Percentiles rank a stretch among this genome's conserved stretches.
phyloP scores from a whole-genome alignment of 2,888 invertebrate genomes.

The Tetanocera ferruginea region DNA sequence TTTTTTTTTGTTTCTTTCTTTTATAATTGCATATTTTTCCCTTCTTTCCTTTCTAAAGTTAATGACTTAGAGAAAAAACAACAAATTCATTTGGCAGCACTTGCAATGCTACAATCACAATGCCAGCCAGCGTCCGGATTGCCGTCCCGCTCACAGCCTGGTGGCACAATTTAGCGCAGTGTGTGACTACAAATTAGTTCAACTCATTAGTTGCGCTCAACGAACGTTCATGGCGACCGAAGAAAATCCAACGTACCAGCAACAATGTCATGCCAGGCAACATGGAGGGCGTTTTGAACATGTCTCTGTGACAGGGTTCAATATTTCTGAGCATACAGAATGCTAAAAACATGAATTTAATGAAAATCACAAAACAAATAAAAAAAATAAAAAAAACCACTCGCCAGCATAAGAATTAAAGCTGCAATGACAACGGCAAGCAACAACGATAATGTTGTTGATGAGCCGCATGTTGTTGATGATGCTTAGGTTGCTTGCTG shows the following conservation, averaged over 20 bases:
- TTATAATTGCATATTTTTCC: not conserved
- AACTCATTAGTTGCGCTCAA: conserved; percentile 52
- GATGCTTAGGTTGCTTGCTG: not conserved
- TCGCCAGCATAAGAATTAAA: conserved; percentile 1
- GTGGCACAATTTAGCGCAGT: not conserved
- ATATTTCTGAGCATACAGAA: conserved; percentile 12
- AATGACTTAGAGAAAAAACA: conserved; percentile 18
- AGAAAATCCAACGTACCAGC: not conserved
- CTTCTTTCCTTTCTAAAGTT: not conserved
- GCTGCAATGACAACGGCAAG: not conserved
- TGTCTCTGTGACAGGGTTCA: conserved; percentile 5
- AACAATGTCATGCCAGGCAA: not conserved
- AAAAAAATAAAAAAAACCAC: not conserved
- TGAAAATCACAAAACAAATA: conserved; percentile 20
- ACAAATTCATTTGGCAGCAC: conserved; percentile 7
- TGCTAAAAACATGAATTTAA: conserved; percentile 20
- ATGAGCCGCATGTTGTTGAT: not conserved
- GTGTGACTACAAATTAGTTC: conserved; percentile 49
- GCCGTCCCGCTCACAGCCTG: not conserved
- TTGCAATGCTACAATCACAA: not conserved
- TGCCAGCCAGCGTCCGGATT: no score
- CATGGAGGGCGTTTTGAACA: no score
- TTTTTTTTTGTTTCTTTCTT: not conserved
- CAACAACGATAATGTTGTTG: not conserved
- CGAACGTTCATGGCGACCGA: not conserved